Evolutionary conservation across 2,797 vertebrate species (phyloP), one percentile per base, ranked within the genome.

Genomic region (Lepus townsendii): DNA sequence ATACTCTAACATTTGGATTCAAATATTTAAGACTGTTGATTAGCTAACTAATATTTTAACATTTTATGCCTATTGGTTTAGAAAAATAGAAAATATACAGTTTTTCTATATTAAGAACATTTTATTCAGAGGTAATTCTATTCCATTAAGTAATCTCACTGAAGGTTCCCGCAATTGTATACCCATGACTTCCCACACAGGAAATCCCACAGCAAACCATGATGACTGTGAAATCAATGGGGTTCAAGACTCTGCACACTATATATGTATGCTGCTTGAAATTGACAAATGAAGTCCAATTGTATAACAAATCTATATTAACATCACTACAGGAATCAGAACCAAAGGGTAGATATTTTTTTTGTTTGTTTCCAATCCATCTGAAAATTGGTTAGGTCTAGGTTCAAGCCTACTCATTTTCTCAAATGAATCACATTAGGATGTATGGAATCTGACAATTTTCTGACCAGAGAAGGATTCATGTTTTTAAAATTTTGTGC

Each of bases 71-170:
- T 90, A 16, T 57, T 5, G 0, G 7, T 95, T 95, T 90, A 73
- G 72, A 38, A 97, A 75, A 85, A 73, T 38, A 16, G 5, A 86
- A 93, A 32, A 73, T 57, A 8, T 87, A 68, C 79, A 76, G 17
- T 1, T 54, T 3, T 32, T 38, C 35, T 72, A 71, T 73, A 69
- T 69, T 60, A 95, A 84, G 38, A 73, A 0, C 19, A 88, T 65
- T 93, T 91, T 73, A 86, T 95, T 94, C 52, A 73, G 27, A 93
- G 66, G 90, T 62, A 90, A 92, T 71, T 24, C 4, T 88, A 57
- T 89, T 8, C 30, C 8, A 27, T 95, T 92, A 92, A 69, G 38
- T 75, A 75, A 63, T 84, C 50, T 86, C 63, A 83, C 7, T 69
- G 63, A 91, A 87, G 13, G 0, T 85, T 95, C n/a, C 11, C 2